phyloP scores from a whole-genome alignment of 2,797 vertebrate species.

The Pelodytes ibericus region DNA sequence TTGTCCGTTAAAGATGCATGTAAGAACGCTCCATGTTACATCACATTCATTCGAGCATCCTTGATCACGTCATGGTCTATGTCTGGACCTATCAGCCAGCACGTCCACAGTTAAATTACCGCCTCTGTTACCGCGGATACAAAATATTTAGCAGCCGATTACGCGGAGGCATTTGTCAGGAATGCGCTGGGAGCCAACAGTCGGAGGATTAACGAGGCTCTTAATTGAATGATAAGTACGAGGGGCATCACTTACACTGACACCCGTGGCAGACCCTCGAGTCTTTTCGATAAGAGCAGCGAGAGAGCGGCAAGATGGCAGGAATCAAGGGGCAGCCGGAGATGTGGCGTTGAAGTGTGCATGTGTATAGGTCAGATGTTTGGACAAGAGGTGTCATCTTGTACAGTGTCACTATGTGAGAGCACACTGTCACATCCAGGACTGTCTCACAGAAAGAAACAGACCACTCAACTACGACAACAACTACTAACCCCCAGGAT shows the following conservation, averaged over 20 bases:
- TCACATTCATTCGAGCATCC: too few relatives aligned
- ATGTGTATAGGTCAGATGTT: neutral
- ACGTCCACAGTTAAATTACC: neutral
- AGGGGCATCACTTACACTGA: conserved; percentile 28
- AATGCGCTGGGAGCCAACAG: conserved; percentile 24
- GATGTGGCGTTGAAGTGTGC: neutral
- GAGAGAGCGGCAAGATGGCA: neutral
- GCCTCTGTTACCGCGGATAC: conserved; percentile 19
- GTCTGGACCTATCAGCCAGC: neutral
- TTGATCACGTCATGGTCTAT: too few relatives aligned
- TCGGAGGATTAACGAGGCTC: conserved; percentile 16
- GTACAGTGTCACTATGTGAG: neutral
- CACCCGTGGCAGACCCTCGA: neutral
- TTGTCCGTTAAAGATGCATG: too few relatives aligned
- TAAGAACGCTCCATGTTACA: neutral
- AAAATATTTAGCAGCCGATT: conserved; percentile 39
- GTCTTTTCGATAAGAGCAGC: conserved; percentile 2
- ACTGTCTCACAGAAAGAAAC: too few relatives aligned
- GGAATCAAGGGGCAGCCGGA: neutral
- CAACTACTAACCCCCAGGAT: too few relatives aligned
- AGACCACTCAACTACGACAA: too few relatives aligned
- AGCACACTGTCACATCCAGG: too few relatives aligned
- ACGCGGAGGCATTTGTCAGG: conserved; percentile 20
- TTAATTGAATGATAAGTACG: conserved; percentile 46
- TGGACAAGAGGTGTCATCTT: neutral